Conservation (phyloP, 1,140 invertebrate species). For the Eciton burchellii region DNA sequence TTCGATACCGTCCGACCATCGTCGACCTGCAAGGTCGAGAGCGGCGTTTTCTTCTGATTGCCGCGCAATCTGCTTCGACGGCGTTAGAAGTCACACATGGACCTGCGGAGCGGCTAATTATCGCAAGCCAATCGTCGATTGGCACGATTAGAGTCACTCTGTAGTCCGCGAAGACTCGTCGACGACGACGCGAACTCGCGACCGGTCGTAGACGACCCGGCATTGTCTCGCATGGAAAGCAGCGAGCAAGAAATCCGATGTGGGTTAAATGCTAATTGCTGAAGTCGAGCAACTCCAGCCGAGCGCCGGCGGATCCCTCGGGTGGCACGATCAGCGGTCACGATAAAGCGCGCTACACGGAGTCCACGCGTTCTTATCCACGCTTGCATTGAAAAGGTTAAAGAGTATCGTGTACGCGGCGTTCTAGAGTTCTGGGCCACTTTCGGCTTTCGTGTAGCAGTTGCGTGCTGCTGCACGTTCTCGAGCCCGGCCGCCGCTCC, state of each 20-base stretch:
- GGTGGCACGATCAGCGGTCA: constrained; percentile 60
- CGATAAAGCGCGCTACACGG: constrained; percentile 74
- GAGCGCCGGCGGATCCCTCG: constrained; percentile 34
- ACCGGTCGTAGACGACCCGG: not conserved
- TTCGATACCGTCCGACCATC: constrained; percentile 77
- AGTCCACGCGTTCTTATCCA: constrained; percentile 73
- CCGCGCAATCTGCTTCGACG: constrained; percentile 57
- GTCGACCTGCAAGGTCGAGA: too few species aligned
- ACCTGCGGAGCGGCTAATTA: constrained; percentile 14
- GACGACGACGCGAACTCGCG: not conserved
- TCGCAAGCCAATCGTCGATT: not conserved
- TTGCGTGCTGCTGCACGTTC: constrained; percentile 63
- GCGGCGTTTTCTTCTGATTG: constrained; percentile 60
- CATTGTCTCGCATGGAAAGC: constrained; percentile 61
- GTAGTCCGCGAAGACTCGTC: constrained; percentile 35
- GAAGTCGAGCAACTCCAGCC: constrained; percentile 58
- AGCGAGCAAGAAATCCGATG: constrained; percentile 74
- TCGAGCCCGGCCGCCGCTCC: constrained; percentile 41
- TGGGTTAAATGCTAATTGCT: constrained; percentile 80
- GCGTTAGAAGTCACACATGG: constrained; percentile 10
- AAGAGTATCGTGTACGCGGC: constrained; percentile 65
- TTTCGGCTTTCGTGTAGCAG: constrained; percentile 57
- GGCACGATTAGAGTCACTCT: not conserved
- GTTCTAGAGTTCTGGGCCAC: constrained; percentile 51
- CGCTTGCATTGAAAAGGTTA: constrained; percentile 56